phyloP scores from a whole-genome alignment of 1,140 invertebrate genomes.

The Drosophila busckii region DNA sequence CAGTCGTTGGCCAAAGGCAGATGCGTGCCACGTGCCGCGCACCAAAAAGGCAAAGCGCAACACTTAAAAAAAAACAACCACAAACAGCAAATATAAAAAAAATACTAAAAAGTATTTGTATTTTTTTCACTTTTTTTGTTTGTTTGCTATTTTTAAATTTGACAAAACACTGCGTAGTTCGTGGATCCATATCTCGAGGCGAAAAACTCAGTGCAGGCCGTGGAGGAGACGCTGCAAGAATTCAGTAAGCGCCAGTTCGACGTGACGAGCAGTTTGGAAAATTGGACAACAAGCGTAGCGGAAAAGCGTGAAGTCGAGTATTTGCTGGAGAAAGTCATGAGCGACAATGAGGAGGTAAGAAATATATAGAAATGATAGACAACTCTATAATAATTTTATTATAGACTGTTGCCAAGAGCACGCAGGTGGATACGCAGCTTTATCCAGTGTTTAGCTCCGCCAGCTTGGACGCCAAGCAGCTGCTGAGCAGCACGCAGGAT shows the following conservation, averaged over 20 bases:
- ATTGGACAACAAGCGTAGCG: constrained; percentile 83
- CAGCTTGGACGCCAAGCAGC: constrained; percentile 81
- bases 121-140: constrained; percentile 33
- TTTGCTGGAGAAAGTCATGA: constrained; percentile 85
- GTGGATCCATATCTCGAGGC: constrained; percentile 88
- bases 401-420: constrained; percentile 87
- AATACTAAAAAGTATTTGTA: constrained; percentile 42
- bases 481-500: constrained; percentile 80
- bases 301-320: constrained; percentile 84
- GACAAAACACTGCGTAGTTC: constrained; percentile 80
- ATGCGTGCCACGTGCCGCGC: constrained; percentile 66
- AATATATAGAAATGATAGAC: background rate
- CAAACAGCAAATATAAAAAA: constrained; percentile 17
- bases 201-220: constrained; percentile 83
- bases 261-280: constrained; percentile 85
- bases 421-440: constrained; percentile 86
- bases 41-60: constrained; percentile 25
- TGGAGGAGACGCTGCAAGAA: constrained; percentile 86
- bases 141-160: constrained; percentile 75
- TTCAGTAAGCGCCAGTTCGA: constrained; percentile 84
- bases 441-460: constrained; percentile 87
- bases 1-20: constrained; percentile 62
- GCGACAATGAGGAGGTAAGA: constrained; percentile 87
- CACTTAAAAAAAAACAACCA: constrained; percentile 27
- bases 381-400: background rate